Evolutionary conservation across 1,140 invertebrate species (phyloP).

Genomic region (Oryzaephilus surinamensis): DNA sequence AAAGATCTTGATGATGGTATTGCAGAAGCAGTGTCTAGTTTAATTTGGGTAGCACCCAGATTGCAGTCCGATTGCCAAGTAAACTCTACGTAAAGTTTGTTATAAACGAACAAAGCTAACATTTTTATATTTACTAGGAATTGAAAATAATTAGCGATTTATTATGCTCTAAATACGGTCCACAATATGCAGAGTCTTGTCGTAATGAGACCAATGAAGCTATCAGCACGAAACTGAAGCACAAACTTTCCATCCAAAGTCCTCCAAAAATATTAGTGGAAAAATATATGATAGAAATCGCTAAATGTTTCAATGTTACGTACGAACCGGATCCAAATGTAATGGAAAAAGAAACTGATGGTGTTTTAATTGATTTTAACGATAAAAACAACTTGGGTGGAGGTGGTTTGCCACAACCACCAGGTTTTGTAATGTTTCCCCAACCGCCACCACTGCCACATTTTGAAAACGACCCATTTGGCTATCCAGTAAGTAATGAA

Average conservation of each 20-base stretch:
- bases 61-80: conserved; percentile 68
- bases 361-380: conserved; percentile 70
- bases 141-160: conserved; percentile 89
- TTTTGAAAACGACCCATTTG: conserved; percentile 40
- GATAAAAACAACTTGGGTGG: conserved; percentile 48
- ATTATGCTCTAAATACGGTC: conserved; percentile 87
- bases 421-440: conserved; percentile 70
- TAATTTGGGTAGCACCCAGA: conserved; percentile 94
- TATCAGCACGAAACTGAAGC: conserved; percentile 90
- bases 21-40: conserved; percentile 88
- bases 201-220: conserved; percentile 65
- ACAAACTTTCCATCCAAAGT: conserved; percentile 91
- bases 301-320: conserved; percentile 84
- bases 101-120: conserved; percentile 3
- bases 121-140: conserved; percentile 44
- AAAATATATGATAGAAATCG: conserved; percentile 92
- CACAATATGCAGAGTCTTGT: conserved; percentile 80
- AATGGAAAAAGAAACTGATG: conserved; percentile 72
- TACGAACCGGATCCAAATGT: conserved; percentile 90
- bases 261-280: conserved; percentile 95
- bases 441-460: conserved; percentile 52
- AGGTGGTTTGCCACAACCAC: conserved; percentile 47
- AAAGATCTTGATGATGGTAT: conserved; percentile 94
- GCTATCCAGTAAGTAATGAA: conserved; percentile 43
- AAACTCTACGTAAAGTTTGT: conserved; percentile 5